Evolutionary conservation across 2,113 vertebrate species (phyloP), one percentile per base, ranked within the genome.

Genomic region (Neofelis nebulosa): DNA sequence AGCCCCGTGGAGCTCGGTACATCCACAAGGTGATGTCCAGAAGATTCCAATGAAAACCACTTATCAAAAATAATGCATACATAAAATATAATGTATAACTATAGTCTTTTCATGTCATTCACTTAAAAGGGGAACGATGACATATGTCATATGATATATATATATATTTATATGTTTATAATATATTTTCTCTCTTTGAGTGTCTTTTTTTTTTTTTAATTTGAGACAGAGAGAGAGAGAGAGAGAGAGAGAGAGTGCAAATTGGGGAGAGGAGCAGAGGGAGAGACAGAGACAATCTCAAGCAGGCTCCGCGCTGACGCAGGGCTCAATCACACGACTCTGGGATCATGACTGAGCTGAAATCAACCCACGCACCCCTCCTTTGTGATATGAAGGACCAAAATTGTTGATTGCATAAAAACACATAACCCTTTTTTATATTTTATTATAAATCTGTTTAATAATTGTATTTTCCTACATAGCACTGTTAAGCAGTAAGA

Each of bases 361-460:
- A 61, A 61, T 23, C 57, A 61, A 61, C 21, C 57, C 57, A 23
- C 57, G 0, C 57, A 61, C 57, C 57, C 7, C 19, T 92, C 52
- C 45, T 93, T 93, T 89, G 41, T 89, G 31, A 84, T 27, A 52
- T 1, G 71, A 27, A 68, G 4, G 2, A 92, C 36, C 69, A 12
- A 83, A 91, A 79, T 65, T 76, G 8, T 73, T 74, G 15, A 88
- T 52, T 80, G 25, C 4, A 71, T 85, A 86, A 88, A 91, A 92
- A 65, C 3, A 61, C 73, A 1, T 48, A 66, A 66, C 21, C 50
- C 5, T 79, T 83, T 93, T 81, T 36, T 87, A 74, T 86, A 82
- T 73, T 48, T 93, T 61, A 61, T 74, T 38, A 89, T 88, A 36
- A 94, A 87, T 48, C 61, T 94, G 16, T 88, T 94, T n/a, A 78